These are phyloP conservation scores for Remorina albescens DNA, from an alignment of 2,797 vertebrate genomes.

Conservation along the genomic window DNA sequence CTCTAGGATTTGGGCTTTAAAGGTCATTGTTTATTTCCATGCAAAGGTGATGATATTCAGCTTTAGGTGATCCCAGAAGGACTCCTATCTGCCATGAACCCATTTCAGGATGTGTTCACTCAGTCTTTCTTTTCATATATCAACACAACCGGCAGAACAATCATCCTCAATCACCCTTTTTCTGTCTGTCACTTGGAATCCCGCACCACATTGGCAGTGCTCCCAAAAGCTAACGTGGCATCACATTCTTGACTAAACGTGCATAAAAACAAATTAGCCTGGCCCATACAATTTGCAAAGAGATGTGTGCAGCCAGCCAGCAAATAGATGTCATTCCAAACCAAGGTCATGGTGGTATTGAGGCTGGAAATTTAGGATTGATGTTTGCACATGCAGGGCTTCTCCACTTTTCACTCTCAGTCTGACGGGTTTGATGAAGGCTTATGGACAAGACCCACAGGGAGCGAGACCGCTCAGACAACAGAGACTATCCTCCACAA, in stretches of 20 bases:
- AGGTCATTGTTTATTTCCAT: constrained; percentile 75
- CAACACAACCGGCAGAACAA: constrained; percentile 79
- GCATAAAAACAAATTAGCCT: constrained; percentile 90
- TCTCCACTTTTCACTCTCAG: constrained; percentile 74
- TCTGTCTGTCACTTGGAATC: constrained; percentile 80
- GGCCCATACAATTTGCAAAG: constrained; percentile 87
- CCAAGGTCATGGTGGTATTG: constrained; percentile 85
- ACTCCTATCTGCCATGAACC: constrained; percentile 69
- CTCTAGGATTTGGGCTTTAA: constrained; percentile 59
- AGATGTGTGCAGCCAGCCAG: constrained; percentile 88
- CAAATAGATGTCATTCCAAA: constrained; percentile 88
- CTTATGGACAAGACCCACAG: constrained; percentile 62
- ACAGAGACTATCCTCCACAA: constrained; percentile 47
- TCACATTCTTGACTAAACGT: constrained; percentile 87
- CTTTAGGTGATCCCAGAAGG: constrained; percentile 76
- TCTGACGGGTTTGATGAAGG: constrained; percentile 66
- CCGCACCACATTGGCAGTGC: constrained; percentile 69
- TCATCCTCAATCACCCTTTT: constrained; percentile 82
- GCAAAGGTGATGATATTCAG: constrained; percentile 75
- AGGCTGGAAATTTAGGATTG: constrained; percentile 85
- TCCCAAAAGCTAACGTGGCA: constrained; percentile 82
- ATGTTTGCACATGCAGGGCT: constrained; percentile 81
- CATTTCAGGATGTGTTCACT: constrained; percentile 64
- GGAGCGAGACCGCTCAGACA: constrained; percentile 50
- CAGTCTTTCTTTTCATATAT: constrained; percentile 79